These are phyloP conservation scores for Gymnothorax reevesii DNA, from an alignment of 2,797 vertebrate genomes.

Conservation along the genomic window DNA sequence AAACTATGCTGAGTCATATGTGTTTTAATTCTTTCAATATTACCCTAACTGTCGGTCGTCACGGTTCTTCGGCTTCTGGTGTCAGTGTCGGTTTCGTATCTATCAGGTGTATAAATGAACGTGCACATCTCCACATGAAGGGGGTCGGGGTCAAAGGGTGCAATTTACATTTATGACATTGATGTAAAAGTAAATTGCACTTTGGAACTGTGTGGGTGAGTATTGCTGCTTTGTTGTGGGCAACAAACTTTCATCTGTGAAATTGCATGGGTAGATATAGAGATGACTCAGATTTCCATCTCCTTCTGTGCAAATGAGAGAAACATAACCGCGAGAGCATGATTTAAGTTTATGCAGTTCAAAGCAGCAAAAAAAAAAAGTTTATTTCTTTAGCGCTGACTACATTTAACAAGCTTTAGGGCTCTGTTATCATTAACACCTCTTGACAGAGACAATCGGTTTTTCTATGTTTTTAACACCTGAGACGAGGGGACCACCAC, in stretches of 20 bases:
- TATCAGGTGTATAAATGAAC: too few species aligned
- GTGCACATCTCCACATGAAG: too few species aligned
- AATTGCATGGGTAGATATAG: not conserved
- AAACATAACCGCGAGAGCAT: not conserved
- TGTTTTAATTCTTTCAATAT: too few species aligned
- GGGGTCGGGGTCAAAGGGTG: too few species aligned
- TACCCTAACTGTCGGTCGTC: too few species aligned
- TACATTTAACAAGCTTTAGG: not conserved
- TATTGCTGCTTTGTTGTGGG: not conserved
- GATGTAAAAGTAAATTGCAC: too few species aligned
- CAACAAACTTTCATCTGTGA: not conserved
- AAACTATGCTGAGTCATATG: too few species aligned
- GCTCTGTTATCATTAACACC: slow-evolving; percentile 9
- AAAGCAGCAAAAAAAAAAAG: not conserved
- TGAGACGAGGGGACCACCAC: not conserved
- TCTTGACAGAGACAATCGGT: not conserved
- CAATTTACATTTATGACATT: too few species aligned
- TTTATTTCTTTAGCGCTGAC: not conserved
- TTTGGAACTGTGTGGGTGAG: too few species aligned
- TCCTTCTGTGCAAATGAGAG: not conserved
- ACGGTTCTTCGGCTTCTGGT: too few species aligned
- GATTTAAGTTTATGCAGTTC: not conserved
- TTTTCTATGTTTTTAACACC: not conserved
- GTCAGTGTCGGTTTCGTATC: too few species aligned
- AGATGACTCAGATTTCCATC: slow-evolving; percentile 7